Base-by-base conservation (phyloP, 2,888 invertebrate species). In the Meliscaeva auricollis region DNA sequence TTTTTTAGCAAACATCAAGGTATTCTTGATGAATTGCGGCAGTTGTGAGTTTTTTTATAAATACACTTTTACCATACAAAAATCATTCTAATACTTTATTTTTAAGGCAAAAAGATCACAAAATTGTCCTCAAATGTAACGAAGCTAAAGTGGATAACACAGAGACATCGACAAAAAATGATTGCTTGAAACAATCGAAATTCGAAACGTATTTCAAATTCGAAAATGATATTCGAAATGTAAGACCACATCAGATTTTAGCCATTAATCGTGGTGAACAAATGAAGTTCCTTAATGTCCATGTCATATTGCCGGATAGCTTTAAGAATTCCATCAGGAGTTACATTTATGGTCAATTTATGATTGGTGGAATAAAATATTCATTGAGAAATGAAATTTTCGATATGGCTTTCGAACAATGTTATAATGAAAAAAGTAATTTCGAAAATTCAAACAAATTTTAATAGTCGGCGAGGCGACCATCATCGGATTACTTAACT, bases 251-350 rank as follows among this genome's bases (percentile, higher is more conserved):
- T 93, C 97, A 98, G 93, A 95, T 96, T 32, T 92, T 98, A 88
- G 98, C 98, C 0, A 94, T 98, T n/a, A 98, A 98, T 91, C 94
- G 98, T 89, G 98, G 96, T 0, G 98, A 98, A 91, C 94, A 95
- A 84, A 94, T 95, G 78, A 97, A 98, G 91, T 93, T 94, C 62
- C 92, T 98, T 0, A 94, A 94, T 4, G 95, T 98, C 0, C 97
- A 97, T 93, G 92, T 98, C 15, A 91, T 93, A 44, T 92, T 97
- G 44, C 95, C 96, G 0, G 94, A 95, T 87, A 93, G 93, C 90
- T 93, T 96, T 66, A 94, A 94, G 88, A 91, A 93, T 52, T 93
- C 93, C 85, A 94, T 96, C 44, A 93, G 93, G 85, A 92, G 92
- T 1, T 94, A 93, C 89, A 93, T 94, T 83, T 88, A 88, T 1